Evolutionary conservation across 64 coral and sea anemone species (phyloP).

Genomic region (Trachythela sp.): DNA sequence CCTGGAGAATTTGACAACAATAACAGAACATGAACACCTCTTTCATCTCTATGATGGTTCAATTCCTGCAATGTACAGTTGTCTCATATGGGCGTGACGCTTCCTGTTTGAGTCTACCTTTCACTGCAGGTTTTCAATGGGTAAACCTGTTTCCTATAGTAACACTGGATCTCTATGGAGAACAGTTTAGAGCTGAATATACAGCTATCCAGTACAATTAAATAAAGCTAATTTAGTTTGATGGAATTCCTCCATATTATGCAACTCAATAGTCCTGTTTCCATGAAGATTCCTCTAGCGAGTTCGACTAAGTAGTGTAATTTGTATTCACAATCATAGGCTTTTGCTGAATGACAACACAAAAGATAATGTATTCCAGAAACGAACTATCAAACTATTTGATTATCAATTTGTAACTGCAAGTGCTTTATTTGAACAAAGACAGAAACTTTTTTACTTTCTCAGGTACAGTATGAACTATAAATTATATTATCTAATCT

Average conservation of each 20-base stretch:
- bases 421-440: constrained; percentile 39
- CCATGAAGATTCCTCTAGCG: background rate
- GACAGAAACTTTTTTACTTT: constrained; percentile 56
- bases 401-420: constrained; percentile 52
- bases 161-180: no score
- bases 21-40: no score
- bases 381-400: constrained; percentile 56
- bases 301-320: background rate
- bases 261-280: background rate
- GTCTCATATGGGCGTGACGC: no score
- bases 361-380: constrained; percentile 25
- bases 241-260: no score
- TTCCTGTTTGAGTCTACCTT: no score
- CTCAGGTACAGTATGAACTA: constrained; percentile 47
- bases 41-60: no score
- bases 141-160: background rate
- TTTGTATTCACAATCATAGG: constrained; percentile 1
- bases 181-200: no score
- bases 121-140: background rate
- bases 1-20: no score
- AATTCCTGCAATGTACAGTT: no score
- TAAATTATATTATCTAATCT: no score
- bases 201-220: no score
- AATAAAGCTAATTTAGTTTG: no score
- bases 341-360: constrained; percentile 37